Evolutionary conservation across 2,797 vertebrate genomes (phyloP), one percentile per base, ranked within the genome.

Genomic region (Ctenosaura bakeri): DNA sequence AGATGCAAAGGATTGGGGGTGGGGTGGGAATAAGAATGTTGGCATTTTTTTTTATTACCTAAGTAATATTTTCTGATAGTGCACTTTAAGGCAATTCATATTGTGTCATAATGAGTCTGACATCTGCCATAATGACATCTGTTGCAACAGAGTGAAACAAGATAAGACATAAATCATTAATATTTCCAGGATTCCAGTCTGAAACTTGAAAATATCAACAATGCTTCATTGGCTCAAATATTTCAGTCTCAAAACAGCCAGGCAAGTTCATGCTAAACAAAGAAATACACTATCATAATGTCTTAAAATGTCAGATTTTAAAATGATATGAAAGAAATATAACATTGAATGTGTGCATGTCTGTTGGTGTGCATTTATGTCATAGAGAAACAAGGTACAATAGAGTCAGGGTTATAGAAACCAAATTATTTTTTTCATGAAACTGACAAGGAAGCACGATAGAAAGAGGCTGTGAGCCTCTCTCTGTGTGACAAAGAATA

Each of bases 151-250:
- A 94, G 54, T 96, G 86, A 95, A 85, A 93, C 74, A 93, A 77
- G 86, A 92, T 76, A 77, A 93, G 74, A 82, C 26, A 94, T 89
- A 94, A 96, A 95, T 93, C 89, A 92, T 93, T 96, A 94, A 82
- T 93, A 91, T 93, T 95, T 95, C 76, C 62, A 87, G 74, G 84
- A 94, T 95, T 95, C 77, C 69, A 91, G 54, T 84, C 79, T 95
- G 94, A 94, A 95, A 91, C 88, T 88, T 54, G 66, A 85, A 94
- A 90, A 93, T 95, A 95, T 90, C 92, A 94, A 88, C 59, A 92
- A 69, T 92, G 86, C 78, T 96, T 95, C 93, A 92, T 88, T 94
- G 87, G 42, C 94, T 93, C 93, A 79, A 94, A 50, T 88, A 86
- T 88, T 96, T 94, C 66, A 89, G 12, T 91, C 92, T 86, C 92